phyloP scores from a whole-genome alignment of 2,113 vertebrate genomes.

The Scopus umbretta region DNA sequence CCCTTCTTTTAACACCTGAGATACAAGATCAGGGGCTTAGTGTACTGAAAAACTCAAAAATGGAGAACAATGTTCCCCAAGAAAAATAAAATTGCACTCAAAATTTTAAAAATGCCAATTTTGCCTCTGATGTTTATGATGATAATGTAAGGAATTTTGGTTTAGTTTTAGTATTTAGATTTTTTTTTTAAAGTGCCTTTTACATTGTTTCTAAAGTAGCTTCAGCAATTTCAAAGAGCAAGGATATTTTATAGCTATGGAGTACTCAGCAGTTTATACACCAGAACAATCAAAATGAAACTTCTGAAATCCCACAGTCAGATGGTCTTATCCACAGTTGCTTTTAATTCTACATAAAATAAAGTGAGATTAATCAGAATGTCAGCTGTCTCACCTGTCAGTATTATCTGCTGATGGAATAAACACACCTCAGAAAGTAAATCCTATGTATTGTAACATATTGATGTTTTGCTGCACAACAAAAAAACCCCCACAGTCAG shows the following conservation, averaged over 20 bases:
- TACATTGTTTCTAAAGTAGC: not conserved
- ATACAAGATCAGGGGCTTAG: not conserved
- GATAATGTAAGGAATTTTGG: not conserved
- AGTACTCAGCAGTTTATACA: not conserved
- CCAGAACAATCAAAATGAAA: not conserved
- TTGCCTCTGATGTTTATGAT: not conserved
- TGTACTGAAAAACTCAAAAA: not conserved
- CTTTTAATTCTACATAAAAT: slow-evolving; percentile 11
- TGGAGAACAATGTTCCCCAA: not conserved
- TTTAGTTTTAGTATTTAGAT: not conserved
- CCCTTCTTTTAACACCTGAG: not conserved
- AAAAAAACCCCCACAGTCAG: not conserved
- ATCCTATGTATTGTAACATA: not conserved
- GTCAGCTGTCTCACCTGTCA: not conserved
- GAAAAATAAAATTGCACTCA: not conserved
- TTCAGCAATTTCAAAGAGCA: not conserved
- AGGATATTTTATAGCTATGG: not conserved
- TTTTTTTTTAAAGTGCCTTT: not conserved
- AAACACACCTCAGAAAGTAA: not conserved
- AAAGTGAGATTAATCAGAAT: slow-evolving; percentile 38
- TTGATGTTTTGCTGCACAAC: not conserved
- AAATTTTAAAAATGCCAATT: not conserved
- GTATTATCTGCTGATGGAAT: not conserved
- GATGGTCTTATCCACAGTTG: not conserved
- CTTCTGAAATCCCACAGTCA: not conserved